Conservation (phyloP, 2,888 invertebrate species). For the Drosophila lacicola region DNA sequence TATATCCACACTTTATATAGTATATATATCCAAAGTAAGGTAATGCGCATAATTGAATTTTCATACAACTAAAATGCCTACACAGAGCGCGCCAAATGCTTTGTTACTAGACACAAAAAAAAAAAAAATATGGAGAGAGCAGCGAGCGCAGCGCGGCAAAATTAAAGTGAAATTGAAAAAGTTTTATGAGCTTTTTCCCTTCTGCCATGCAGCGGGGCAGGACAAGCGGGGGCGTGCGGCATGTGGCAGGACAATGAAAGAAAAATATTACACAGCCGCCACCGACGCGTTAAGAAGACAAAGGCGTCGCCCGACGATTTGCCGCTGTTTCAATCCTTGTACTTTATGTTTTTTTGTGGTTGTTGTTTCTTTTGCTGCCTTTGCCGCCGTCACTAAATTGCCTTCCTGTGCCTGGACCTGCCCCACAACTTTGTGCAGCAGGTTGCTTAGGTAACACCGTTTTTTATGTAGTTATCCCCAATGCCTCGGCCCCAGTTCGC, state of each 20-base stretch:
- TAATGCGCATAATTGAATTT: constrained; percentile 82
- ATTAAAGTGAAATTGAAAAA: constrained; percentile 83
- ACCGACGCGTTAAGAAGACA: constrained; percentile 76
- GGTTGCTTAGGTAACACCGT: constrained; percentile 79
- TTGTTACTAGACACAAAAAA: constrained; percentile 70
- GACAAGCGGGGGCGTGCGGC: constrained; percentile 18
- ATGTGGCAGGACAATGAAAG: constrained; percentile 60
- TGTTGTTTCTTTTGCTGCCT: neutral
- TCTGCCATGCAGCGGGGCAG: constrained; percentile 49
- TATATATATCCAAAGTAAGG: constrained; percentile 35
- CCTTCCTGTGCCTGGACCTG: constrained; percentile 53
- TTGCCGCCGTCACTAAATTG: constrained; percentile 63
- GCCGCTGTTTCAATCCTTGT: constrained; percentile 34
- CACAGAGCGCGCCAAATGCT: constrained; percentile 55
- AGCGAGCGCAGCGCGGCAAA: constrained; percentile 43
- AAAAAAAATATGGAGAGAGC: constrained; percentile 31
- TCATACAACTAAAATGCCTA: constrained; percentile 76
- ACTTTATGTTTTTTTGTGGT: constrained; percentile 12
- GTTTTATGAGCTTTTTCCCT: constrained; percentile 82
- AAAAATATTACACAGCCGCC: constrained; percentile 79
- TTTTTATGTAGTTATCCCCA: constrained; percentile 76
- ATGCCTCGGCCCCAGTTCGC: constrained; percentile 6
- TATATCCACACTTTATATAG: constrained; percentile 30
- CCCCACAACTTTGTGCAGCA: constrained; percentile 72
- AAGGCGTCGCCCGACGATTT: constrained; percentile 60